Percentiles rank a stretch among this genome's conserved stretches.
Conservation (phyloP, 1,140 invertebrate genomes). For the Cyphomyrmex costatus region DNA sequence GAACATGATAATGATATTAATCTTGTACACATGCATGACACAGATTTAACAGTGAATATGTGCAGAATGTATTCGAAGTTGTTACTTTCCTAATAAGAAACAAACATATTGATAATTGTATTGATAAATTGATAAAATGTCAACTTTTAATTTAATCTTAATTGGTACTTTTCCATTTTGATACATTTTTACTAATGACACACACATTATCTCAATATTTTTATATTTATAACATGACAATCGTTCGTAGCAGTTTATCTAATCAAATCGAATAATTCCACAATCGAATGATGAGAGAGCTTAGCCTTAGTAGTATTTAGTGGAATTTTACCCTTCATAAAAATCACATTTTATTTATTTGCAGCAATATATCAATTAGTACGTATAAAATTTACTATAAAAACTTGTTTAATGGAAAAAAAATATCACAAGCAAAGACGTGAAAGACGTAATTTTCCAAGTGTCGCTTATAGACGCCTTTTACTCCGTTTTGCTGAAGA, state of each 20-base stretch:
- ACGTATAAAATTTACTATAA: background rate
- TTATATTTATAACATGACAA: background rate
- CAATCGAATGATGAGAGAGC: background rate
- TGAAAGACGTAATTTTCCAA: background rate
- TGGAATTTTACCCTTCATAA: background rate
- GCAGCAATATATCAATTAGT: background rate
- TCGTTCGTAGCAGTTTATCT: constrained; percentile 6
- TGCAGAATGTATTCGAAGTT: background rate
- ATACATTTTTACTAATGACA: background rate
- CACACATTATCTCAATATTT: background rate
- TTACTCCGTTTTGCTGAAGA: background rate
- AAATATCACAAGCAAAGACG: background rate
- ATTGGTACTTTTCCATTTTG: background rate
- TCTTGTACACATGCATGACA: background rate
- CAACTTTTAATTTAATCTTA: background rate
- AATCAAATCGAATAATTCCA: background rate
- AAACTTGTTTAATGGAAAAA: background rate
- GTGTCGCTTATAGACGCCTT: background rate
- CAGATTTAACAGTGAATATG: background rate
- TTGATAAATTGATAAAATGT: background rate
- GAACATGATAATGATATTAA: constrained; percentile 1
- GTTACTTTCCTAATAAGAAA: background rate
- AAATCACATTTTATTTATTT: constrained; percentile 4
- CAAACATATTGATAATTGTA: background rate
- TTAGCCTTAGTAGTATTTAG: background rate